These are phyloP conservation scores for Tauraco hartlaubi DNA, from an alignment of 2,797 vertebrate species.

Conservation along the genomic window DNA sequence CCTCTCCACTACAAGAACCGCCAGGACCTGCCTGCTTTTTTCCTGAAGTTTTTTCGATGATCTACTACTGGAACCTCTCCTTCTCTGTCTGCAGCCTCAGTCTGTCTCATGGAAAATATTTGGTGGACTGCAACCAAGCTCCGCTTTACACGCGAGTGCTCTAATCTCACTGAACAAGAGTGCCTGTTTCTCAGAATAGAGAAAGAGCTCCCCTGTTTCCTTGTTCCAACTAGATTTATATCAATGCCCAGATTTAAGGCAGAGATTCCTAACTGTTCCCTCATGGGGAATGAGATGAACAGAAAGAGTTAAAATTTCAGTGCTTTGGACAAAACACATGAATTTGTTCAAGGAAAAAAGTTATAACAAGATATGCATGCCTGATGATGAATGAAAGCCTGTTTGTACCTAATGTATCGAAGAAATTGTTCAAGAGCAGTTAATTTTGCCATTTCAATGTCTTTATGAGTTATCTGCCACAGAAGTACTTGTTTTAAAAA, in stretches of 20 bases:
- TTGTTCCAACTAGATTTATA: constrained; percentile 43
- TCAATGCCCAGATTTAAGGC: not conserved
- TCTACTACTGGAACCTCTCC: not conserved
- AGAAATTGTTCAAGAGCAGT: constrained; percentile 74
- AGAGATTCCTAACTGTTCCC: not conserved
- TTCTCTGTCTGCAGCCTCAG: not conserved
- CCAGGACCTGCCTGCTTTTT: not conserved
- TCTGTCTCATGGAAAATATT: not conserved
- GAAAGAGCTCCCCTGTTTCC: constrained; percentile 21
- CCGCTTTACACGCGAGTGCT: not conserved
- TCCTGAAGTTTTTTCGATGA: not conserved
- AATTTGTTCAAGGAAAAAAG: constrained; percentile 68
- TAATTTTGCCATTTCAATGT: constrained; percentile 70
- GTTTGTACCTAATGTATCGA: constrained; percentile 65
- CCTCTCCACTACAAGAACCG: not conserved
- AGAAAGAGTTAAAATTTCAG: constrained; percentile 72
- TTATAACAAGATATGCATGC: constrained; percentile 68
- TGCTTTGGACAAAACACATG: constrained; percentile 69
- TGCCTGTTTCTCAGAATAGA: constrained; percentile 28
- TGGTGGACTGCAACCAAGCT: not conserved
- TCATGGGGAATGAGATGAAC: constrained; percentile 45
- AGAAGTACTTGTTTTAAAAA: constrained; percentile 77
- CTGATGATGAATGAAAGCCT: constrained; percentile 67
- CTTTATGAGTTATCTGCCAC: constrained; percentile 78
- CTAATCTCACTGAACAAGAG: constrained; percentile 9